Evolutionary conservation across 2,888 invertebrate species (phyloP).

Genomic region (Hyalella azteca): DNA sequence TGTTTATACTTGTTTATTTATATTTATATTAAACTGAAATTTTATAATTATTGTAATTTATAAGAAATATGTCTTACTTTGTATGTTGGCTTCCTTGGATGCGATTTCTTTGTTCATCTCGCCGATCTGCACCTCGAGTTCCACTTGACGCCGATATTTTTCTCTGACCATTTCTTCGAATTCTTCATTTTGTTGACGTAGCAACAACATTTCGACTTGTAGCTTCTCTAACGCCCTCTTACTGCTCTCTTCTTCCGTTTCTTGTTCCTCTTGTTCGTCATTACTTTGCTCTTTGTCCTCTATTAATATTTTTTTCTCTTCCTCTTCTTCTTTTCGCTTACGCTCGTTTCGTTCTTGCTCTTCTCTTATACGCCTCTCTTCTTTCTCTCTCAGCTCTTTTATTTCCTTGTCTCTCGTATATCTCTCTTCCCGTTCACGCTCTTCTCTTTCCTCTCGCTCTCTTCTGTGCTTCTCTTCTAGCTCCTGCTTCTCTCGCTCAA

Average conservation of each 20-base stretch:
- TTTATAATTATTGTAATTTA: too few relatives aligned
- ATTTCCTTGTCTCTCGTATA: background rate
- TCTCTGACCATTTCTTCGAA: slow-evolving; percentile 32
- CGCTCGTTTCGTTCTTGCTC: background rate
- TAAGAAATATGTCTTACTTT: too few relatives aligned
- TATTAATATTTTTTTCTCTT: background rate
- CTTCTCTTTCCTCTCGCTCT: background rate
- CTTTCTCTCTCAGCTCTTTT: background rate
- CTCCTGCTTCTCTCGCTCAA: background rate
- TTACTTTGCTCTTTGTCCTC: background rate
- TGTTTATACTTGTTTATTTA: too few relatives aligned
- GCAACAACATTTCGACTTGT: slow-evolving; percentile 18
- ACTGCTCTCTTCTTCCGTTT: slow-evolving; percentile 9
- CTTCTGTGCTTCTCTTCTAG: background rate
- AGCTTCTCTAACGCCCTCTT: slow-evolving; percentile 7
- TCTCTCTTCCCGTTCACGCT: background rate
- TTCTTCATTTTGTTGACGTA: slow-evolving; percentile 30
- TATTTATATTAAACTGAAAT: too few relatives aligned
- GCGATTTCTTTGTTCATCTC: slow-evolving; percentile 17
- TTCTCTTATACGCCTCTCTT: background rate
- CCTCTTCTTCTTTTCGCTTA: background rate
- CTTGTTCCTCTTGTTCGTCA: slow-evolving; percentile 2
- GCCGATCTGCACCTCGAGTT: slow-evolving; percentile 11
- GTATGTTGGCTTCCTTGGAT: background rate
- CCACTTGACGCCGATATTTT: slow-evolving; percentile 10